Conservation (phyloP, 2,113 vertebrate genomes). For the Hepsetus odoe region DNA sequence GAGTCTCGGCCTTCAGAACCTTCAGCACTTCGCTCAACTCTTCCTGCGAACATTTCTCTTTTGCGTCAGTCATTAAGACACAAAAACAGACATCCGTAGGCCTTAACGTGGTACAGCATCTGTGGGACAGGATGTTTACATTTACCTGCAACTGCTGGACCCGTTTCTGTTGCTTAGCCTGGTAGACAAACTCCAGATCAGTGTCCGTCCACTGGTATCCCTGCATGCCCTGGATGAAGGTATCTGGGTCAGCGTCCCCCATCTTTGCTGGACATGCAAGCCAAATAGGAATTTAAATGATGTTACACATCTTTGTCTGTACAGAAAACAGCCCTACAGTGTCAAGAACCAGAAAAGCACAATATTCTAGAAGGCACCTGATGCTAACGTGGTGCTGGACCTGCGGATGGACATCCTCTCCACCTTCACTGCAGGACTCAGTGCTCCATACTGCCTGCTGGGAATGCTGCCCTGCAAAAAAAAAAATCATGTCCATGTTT, state of each 20-base stretch:
- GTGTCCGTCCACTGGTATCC: slow-evolving; percentile 58
- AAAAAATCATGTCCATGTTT: too few species aligned
- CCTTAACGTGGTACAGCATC: too few species aligned
- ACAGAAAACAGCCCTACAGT: neutral
- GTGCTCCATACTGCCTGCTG: neutral
- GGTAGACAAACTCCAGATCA: slow-evolving; percentile 69
- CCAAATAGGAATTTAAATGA: too few species aligned
- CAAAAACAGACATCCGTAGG: neutral
- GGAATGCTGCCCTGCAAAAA: neutral
- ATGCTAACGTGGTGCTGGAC: slow-evolving; percentile 12
- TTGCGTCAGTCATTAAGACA: neutral
- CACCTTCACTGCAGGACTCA: slow-evolving; percentile 18
- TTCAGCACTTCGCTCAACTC: slow-evolving; percentile 54
- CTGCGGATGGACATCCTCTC: slow-evolving; percentile 34
- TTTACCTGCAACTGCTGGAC: slow-evolving; percentile 62
- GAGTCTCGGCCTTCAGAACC: slow-evolving; percentile 30
- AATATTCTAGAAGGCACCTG: slow-evolving; percentile 35
- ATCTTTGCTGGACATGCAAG: neutral
- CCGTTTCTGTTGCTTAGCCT: slow-evolving; percentile 56
- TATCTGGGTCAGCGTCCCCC: neutral
- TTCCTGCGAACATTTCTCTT: slow-evolving; percentile 42
- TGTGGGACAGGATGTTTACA: too few species aligned
- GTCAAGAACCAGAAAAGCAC: too few species aligned
- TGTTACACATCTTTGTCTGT: too few species aligned
- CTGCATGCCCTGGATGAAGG: slow-evolving; percentile 70